Evolutionary conservation across 2,113 vertebrate species (phyloP), one percentile per base, ranked within the genome.

Genomic region (Bombycilla garrulus): DNA sequence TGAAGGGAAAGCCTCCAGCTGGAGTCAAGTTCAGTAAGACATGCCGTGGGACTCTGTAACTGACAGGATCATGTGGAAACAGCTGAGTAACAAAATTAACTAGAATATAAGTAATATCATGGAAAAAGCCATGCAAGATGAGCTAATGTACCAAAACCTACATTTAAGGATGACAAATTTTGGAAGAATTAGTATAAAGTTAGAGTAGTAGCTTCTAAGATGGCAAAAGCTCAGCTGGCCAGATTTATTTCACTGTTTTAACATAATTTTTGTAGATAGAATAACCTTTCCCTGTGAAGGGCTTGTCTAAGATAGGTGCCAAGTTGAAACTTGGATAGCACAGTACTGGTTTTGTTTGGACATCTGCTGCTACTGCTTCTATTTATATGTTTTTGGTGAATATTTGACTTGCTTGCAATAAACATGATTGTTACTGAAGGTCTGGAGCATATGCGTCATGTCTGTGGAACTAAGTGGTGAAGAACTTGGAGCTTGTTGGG

Each of bases 341-440:
- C 11, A 38, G 23, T 22, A 58, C 26, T 73, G 60, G 60, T 92
- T 96, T 92, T 77, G 64, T 81, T 80, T 83, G 91, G 82, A 90
- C 94, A 96, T 96, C 96, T 96, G 90, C 81, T 94, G 79, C 72
- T 88, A 15, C 60, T 83, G 64, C 72, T 97, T 82, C 86, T 83
- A 40, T 90, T 97, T 95, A 92, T 38, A 16, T 47, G 69, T 66
- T 94, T 47, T 66, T 88, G 56, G n/a, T 66, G 71, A 90, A 90
- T 25, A 7, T 90, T 86, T 88, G 72, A 81, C 88, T 93, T 88
- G 82, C 72, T 96, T 90, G 71, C 72, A 78, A 81, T 83, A 93
- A 94, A 90, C 51, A 51, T 5, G 15, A 92, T 90, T 88, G 80
- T 73, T 86, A 47, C 11, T 50, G 54, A 45, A 86, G 54, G 44